Percentiles rank a stretch among this genome's conserved stretches.
Conservation (phyloP, 2,113 vertebrate genomes). For the Scophthalmus maximus region DNA sequence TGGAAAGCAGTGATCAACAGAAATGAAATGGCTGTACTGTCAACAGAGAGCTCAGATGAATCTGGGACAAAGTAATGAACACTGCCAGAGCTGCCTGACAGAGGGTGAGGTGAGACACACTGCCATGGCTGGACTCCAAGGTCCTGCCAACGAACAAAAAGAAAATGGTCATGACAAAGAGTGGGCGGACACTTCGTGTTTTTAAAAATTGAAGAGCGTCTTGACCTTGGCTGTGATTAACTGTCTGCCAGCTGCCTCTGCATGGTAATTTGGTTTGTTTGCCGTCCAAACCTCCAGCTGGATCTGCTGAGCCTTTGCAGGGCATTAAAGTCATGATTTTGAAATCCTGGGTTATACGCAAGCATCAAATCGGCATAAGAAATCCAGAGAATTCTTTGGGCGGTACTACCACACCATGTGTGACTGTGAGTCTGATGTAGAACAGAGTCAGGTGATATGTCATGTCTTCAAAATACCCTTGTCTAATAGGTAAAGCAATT, state of each 20-base stretch:
- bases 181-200: constrained; percentile 21
- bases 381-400: constrained; percentile 25
- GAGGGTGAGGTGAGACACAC: constrained; percentile 41
- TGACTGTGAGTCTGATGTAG: constrained; percentile 58
- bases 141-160: constrained; percentile 29
- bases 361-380: constrained; percentile 59
- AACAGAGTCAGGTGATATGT: constrained; percentile 34
- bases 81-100: constrained; percentile 21
- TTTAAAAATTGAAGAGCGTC: constrained; percentile 33
- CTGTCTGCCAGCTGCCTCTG: constrained; percentile 35
- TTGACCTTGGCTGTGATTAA: constrained; percentile 60
- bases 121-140: constrained; percentile 29
- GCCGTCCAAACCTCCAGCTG: constrained; percentile 32
- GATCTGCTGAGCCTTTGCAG: constrained; percentile 32
- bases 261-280: constrained; percentile 57
- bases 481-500: constrained; percentile 32
- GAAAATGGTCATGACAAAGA: constrained; percentile 25
- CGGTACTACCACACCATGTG: constrained; percentile 22
- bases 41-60: constrained; percentile 49
- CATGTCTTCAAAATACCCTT: constrained; percentile 25
- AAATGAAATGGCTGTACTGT: constrained; percentile 60
- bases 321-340: constrained; percentile 56
- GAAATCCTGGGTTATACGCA: constrained; percentile 65
- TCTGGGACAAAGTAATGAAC: constrained; percentile 59
- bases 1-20: constrained; percentile 65